A percentile compares a stretch with the other conserved stretches of the same genome.
Conservation (phyloP, 2,113 vertebrate species). For the Butastur rufipennis region DNA sequence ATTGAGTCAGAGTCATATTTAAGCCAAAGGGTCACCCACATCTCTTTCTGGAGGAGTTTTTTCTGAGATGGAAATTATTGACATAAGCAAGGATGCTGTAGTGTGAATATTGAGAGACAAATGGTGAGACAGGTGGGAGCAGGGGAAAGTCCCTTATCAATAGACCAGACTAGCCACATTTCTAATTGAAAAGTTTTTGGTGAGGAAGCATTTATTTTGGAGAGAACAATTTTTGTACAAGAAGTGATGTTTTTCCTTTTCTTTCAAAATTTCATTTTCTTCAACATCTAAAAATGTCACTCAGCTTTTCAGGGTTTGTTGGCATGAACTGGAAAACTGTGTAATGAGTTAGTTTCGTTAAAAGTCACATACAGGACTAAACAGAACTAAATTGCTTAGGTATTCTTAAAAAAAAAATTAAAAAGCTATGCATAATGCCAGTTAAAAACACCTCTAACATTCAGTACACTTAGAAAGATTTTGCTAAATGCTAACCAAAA, state of each 20-base stretch:
- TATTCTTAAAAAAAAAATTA: background rate
- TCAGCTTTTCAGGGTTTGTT: background rate
- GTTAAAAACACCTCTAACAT: background rate
- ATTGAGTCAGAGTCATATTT: background rate
- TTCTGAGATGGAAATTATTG: background rate
- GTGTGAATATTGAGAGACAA: background rate
- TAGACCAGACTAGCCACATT: background rate
- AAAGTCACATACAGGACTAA: background rate
- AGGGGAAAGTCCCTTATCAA: background rate
- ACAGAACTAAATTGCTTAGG: background rate
- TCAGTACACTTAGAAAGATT: background rate
- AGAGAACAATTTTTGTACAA: background rate
- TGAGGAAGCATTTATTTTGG: background rate
- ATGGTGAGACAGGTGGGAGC: background rate
- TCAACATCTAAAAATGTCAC: background rate
- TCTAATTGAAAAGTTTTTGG: background rate
- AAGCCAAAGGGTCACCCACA: background rate
- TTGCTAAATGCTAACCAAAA: background rate
- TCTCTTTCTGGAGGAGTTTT: background rate
- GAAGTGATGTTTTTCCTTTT: background rate
- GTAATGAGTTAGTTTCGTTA: background rate
- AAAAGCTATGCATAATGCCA: background rate
- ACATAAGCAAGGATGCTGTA: background rate
- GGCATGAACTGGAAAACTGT: background rate
- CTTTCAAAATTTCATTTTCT: background rate